phyloP scores from a whole-genome alignment of 1,140 invertebrate genomes.

The Nebria ingens region DNA sequence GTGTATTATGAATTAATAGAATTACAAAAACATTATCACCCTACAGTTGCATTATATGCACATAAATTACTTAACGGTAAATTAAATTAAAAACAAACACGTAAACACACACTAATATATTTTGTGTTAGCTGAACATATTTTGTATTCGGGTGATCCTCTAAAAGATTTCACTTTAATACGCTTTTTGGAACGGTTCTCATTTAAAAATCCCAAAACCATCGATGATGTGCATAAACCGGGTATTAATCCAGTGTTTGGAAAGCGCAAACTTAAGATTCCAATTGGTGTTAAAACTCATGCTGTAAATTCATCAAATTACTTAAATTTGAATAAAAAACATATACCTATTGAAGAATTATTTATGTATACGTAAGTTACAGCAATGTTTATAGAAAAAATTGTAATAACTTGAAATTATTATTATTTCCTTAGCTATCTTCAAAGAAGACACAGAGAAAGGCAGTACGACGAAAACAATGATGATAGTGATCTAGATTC shows the following conservation, averaged over 20 bases:
- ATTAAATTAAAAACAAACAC: slow-evolving; percentile 13
- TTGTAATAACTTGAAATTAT: slow-evolving; percentile 12
- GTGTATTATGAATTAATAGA: slow-evolving; percentile 61
- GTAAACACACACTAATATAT: slow-evolving; percentile 12
- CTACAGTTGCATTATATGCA: slow-evolving; percentile 82
- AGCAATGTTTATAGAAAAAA: no score
- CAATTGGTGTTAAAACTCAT: slow-evolving; percentile 48
- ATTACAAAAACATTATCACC: slow-evolving; percentile 76
- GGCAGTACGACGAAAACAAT: slow-evolving; percentile 29
- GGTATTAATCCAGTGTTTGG: slow-evolving; percentile 45
- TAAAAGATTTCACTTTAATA: slow-evolving; percentile 82
- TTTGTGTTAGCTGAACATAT: slow-evolving; percentile 49
- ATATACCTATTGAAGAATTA: slow-evolving; percentile 71
- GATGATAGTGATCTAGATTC: slow-evolving; percentile 58
- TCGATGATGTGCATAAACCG: slow-evolving; percentile 32
- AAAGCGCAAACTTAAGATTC: slow-evolving; percentile 48
- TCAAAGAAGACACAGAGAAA: slow-evolving; percentile 34
- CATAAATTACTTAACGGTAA: slow-evolving; percentile 64
- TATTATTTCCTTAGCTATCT: slow-evolving; percentile 35
- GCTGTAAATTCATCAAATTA: slow-evolving; percentile 59
- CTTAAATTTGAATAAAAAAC: slow-evolving; percentile 51
- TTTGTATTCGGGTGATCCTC: slow-evolving; percentile 81
- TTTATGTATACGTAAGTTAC: slow-evolving; percentile 61
- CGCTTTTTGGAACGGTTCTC: slow-evolving; percentile 90
- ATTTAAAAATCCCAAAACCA: slow-evolving; percentile 90